Evolutionary conservation across 2,113 vertebrate genomes (phyloP).

Genomic region (Galemys pyrenaicus): DNA sequence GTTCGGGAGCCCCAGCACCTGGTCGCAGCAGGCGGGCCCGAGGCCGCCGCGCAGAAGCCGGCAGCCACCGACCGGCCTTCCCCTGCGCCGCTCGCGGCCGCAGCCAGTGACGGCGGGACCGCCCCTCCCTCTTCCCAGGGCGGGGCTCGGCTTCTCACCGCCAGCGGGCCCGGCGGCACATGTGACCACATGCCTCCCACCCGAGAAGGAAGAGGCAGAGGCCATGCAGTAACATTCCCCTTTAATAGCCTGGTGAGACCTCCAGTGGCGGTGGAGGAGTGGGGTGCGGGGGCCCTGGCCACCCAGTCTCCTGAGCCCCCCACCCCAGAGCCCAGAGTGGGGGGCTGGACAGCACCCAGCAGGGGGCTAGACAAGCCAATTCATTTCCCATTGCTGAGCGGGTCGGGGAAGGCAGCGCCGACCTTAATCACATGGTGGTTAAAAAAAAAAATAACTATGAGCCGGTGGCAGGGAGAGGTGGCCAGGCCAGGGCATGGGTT

Average conservation of each 20-base stretch:
- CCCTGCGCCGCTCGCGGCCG: no score
- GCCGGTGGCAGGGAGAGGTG: constrained; percentile 61
- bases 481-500: constrained; percentile 60
- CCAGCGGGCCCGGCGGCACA: neutral
- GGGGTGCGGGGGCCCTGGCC: constrained; percentile 15
- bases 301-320: constrained; percentile 42
- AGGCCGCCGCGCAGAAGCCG: no score
- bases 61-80: no score
- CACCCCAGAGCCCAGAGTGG: constrained; percentile 64
- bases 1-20: no score
- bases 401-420: constrained; percentile 65
- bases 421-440: constrained; percentile 76
- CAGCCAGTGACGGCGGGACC: no score
- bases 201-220: constrained; percentile 68
- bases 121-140: no score
- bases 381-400: constrained; percentile 79
- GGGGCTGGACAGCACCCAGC: constrained; percentile 62
- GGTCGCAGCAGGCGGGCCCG: no score
- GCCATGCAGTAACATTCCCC: constrained; percentile 82
- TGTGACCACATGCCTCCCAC: neutral
- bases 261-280: constrained; percentile 65
- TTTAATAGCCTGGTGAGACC: constrained; percentile 83
- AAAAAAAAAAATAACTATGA: constrained; percentile 73
- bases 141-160: no score
- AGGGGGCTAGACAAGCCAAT: constrained; percentile 76